Percentiles rank a stretch among this genome's conserved stretches.
Conservation (phyloP, 2,797 vertebrate species). For the Dermochelys coriacea region DNA sequence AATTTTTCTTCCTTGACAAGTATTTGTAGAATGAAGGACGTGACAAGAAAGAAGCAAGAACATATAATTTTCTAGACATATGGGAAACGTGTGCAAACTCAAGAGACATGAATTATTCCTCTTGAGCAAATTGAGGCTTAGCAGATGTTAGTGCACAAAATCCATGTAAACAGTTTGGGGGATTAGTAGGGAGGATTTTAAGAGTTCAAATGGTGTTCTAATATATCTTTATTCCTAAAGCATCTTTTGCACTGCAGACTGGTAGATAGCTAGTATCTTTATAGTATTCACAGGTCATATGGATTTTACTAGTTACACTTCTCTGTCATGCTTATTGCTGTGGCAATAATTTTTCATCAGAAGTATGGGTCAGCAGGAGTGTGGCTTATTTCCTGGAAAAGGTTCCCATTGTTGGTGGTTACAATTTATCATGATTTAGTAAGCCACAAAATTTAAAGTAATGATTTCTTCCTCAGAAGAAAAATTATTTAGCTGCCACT, state of each 20-base stretch:
- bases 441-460: slow-evolving; percentile 52
- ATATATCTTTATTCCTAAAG: background rate
- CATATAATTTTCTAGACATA: slow-evolving; percentile 74
- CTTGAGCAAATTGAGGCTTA: slow-evolving; percentile 55
- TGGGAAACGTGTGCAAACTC: slow-evolving; percentile 74
- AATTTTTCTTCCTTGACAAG: slow-evolving; percentile 77
- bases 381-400: slow-evolving; percentile 8
- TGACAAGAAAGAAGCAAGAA: slow-evolving; percentile 72
- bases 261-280: background rate
- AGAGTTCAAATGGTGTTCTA: slow-evolving; percentile 54
- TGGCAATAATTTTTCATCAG: slow-evolving; percentile 13
- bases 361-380: background rate
- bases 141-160: slow-evolving; percentile 74
- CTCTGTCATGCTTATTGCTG: background rate
- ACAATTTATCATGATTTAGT: slow-evolving; percentile 45
- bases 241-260: background rate
- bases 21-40: slow-evolving; percentile 69
- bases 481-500: background rate
- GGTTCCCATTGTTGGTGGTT: slow-evolving; percentile 58
- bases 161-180: slow-evolving; percentile 64
- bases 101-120: slow-evolving; percentile 70
- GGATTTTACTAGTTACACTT: background rate
- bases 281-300: slow-evolving; percentile 16
- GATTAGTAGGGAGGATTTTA: slow-evolving; percentile 59
- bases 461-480: background rate